Percentiles rank a stretch among this genome's conserved stretches.
Evolutionary conservation across 2,113 vertebrate species (phyloP).

Genomic region (Hypomesus transpacificus): DNA sequence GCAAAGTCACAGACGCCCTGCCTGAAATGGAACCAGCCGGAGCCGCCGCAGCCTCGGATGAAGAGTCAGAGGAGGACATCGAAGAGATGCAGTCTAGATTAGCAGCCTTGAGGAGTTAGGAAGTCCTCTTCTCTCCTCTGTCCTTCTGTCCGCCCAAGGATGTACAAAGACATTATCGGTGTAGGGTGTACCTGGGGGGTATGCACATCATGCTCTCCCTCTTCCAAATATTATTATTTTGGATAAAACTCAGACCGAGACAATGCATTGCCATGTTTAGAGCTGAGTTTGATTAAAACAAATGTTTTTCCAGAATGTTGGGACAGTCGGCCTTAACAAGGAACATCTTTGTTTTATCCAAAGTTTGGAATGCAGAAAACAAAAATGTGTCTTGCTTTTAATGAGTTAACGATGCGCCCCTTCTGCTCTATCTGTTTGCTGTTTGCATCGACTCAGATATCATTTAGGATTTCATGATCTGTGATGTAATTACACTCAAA

Average conservation of each 20-base stretch:
- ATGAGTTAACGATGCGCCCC: not conserved
- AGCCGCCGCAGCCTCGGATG: slow-evolving; percentile 78
- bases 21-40: slow-evolving; percentile 77
- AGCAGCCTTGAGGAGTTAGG: slow-evolving; percentile 89
- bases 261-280: slow-evolving; percentile 13
- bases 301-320: not conserved
- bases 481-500: too few species aligned
- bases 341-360: slow-evolving; percentile 49
- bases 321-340: not conserved
- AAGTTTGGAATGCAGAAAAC: slow-evolving; percentile 56
- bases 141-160: slow-evolving; percentile 21
- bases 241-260: slow-evolving; percentile 42
- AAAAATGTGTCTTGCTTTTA: slow-evolving; percentile 55
- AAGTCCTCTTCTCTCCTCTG: slow-evolving; percentile 10
- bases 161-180: slow-evolving; percentile 47
- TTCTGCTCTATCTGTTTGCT: too few species aligned
- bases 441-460: too few species aligned
- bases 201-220: slow-evolving; percentile 8
- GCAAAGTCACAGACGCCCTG: slow-evolving; percentile 91
- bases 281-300: not conserved
- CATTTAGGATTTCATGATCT: too few species aligned
- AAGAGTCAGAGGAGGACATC: slow-evolving; percentile 86
- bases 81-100: slow-evolving; percentile 95
- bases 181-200: slow-evolving; percentile 36
- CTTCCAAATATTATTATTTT: slow-evolving; percentile 43